Percentiles rank a stretch among this genome's conserved stretches.
These are phyloP conservation scores for Limonius californicus DNA, from an alignment of 1,140 invertebrate species.

Conservation along the genomic window DNA sequence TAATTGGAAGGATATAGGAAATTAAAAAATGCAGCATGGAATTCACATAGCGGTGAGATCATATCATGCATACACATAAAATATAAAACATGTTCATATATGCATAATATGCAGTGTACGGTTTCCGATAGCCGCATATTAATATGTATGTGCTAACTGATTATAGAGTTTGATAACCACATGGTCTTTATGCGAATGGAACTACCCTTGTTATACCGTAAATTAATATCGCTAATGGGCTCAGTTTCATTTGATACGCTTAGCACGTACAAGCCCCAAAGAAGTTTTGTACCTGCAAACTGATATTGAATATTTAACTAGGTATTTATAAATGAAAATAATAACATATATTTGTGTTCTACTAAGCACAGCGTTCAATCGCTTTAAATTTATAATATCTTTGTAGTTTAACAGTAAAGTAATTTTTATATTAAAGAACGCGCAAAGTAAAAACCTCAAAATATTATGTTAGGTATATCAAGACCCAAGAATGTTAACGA, in stretches of 20 bases:
- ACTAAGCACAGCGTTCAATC: no score
- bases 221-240: slow-evolving; percentile 23
- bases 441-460: no score
- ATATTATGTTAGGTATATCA: no score
- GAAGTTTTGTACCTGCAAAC: no score
- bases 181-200: slow-evolving; percentile 17
- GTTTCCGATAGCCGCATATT: slow-evolving; percentile 25
- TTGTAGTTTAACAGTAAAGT: no score
- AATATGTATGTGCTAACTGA: slow-evolving; percentile 23
- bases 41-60: slow-evolving; percentile 23
- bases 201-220: slow-evolving; percentile 21
- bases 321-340: no score
- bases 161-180: slow-evolving; percentile 20
- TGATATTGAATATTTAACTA: no score
- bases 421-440: no score
- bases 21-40: slow-evolving; percentile 28
- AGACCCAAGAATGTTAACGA: no score
- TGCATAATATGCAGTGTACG: slow-evolving; percentile 26
- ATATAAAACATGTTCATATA: slow-evolving; percentile 30
- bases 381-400: no score
- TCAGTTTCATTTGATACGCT: background rate
- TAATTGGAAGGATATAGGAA: slow-evolving; percentile 24
- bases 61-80: slow-evolving; percentile 28
- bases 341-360: no score
- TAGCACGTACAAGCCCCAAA: no score